phyloP scores from a whole-genome alignment of 2,797 vertebrate species.

The Enteromius anoplus region DNA sequence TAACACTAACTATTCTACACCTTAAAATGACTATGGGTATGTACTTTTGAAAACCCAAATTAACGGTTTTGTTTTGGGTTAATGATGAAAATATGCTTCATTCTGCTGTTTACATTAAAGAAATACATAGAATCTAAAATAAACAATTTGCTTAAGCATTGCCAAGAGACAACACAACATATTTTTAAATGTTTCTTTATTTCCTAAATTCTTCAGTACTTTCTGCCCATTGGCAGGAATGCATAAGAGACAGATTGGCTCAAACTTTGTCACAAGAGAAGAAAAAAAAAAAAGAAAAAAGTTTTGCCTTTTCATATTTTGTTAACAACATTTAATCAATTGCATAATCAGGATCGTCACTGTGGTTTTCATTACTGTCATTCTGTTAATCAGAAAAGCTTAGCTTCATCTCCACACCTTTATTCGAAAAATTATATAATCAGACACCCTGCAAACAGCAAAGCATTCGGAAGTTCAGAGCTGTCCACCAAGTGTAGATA shows the following conservation, averaged over 20 bases:
- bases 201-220: constrained; percentile 88
- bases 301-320: constrained; percentile 64
- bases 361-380: constrained; percentile 57
- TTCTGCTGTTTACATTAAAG: not conserved
- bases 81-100: not conserved
- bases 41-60: not conserved
- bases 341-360: constrained; percentile 78
- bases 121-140: not conserved
- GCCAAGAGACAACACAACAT: not conserved
- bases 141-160: not conserved
- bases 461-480: constrained; percentile 33
- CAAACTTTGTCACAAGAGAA: constrained; percentile 94
- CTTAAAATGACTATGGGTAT: not conserved
- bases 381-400: constrained; percentile 51
- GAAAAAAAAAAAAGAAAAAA: constrained; percentile 79
- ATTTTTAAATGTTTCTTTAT: constrained; percentile 70
- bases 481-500: constrained; percentile 47
- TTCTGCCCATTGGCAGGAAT: constrained; percentile 96
- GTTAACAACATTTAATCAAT: constrained; percentile 65
- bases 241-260: constrained; percentile 96
- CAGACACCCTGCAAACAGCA: constrained; percentile 10
- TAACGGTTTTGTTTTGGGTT: not conserved
- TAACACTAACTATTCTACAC: not conserved
- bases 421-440: constrained; percentile 17
- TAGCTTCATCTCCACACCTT: constrained; percentile 12